Evolutionary conservation across 2,888 invertebrate species (phyloP).

Genomic region (Stenolophus ochropezus): DNA sequence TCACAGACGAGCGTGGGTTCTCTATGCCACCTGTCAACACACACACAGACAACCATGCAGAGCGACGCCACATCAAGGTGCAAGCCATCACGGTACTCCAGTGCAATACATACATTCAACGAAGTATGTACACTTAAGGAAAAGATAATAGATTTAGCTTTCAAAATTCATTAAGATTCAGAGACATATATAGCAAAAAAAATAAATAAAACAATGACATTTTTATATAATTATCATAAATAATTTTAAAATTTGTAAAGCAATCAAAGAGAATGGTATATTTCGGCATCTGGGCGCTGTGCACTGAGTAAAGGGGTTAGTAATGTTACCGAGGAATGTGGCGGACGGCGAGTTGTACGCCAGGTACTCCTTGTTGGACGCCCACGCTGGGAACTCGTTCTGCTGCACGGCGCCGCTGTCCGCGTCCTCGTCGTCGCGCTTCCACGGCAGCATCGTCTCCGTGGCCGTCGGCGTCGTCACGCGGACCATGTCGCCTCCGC

Average conservation of each 20-base stretch:
- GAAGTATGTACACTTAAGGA: neutral
- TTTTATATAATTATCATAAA: neutral
- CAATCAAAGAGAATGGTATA: too few relatives aligned
- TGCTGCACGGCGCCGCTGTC: conserved; percentile 78
- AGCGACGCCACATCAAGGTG: conserved; percentile 1
- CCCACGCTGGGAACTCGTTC: conserved; percentile 96
- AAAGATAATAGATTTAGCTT: neutral
- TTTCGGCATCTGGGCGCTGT: neutral
- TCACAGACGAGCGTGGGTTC: conserved; percentile 92
- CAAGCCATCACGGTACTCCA: too few relatives aligned
- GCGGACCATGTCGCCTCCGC: conserved; percentile 80
- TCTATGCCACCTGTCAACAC: conserved; percentile 84
- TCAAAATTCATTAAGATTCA: neutral
- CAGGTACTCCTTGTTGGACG: conserved; percentile 94
- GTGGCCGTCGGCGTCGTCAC: conserved; percentile 92
- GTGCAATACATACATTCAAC: conserved; percentile 20
- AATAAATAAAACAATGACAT: too few relatives aligned
- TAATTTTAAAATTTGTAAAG: neutral
- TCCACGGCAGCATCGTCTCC: conserved; percentile 95
- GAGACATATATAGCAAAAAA: too few relatives aligned
- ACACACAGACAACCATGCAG: conserved; percentile 56
- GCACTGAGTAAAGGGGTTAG: neutral
- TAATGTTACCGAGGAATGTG: conserved; percentile 86
- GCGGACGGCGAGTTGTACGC: conserved; percentile 94
- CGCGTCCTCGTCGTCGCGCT: conserved; percentile 86